These are phyloP conservation scores for Drosophila mulleri DNA, from an alignment of 2,888 invertebrate species.

Conservation along the genomic window DNA sequence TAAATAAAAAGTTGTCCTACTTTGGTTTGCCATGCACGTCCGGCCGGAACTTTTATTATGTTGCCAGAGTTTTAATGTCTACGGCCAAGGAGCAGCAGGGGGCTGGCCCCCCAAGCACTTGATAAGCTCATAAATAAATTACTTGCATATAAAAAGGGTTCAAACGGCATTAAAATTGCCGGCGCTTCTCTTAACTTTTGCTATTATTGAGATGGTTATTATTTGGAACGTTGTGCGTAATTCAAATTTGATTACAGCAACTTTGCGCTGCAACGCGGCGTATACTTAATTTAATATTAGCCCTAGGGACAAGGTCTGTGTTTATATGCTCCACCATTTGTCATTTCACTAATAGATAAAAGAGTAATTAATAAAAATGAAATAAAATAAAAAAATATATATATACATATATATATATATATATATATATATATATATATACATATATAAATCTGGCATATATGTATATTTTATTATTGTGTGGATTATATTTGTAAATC, in stretches of 20 bases:
- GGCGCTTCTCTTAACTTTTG: conserved; percentile 52
- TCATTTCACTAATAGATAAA: neutral
- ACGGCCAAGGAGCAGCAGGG: conserved; percentile 10
- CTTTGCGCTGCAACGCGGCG: conserved; percentile 26
- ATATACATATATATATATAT: no score
- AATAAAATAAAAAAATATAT: no score
- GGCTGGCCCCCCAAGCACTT: conserved; percentile 24
- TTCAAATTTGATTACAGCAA: conserved; percentile 46
- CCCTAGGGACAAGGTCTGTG: conserved; percentile 5
- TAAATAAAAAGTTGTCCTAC: conserved; percentile 29
- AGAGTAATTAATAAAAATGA: no score
- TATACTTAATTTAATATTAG: conserved; percentile 28
- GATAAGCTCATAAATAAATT: conserved; percentile 71
- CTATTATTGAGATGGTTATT: conserved; percentile 54
- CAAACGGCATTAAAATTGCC: conserved; percentile 54
- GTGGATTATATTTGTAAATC: neutral
- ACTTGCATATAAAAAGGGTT: conserved; percentile 58
- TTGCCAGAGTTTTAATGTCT: conserved; percentile 72
- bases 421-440: no score
- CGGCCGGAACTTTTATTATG: conserved; percentile 65
- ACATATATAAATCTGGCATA: no score
- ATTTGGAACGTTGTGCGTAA: conserved; percentile 27
- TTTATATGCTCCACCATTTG: neutral
- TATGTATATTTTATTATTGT: no score
- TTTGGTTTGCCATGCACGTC: conserved; percentile 61